Base-by-base conservation (phyloP, 1,140 invertebrate species). In the Radopholus similis region DNA sequence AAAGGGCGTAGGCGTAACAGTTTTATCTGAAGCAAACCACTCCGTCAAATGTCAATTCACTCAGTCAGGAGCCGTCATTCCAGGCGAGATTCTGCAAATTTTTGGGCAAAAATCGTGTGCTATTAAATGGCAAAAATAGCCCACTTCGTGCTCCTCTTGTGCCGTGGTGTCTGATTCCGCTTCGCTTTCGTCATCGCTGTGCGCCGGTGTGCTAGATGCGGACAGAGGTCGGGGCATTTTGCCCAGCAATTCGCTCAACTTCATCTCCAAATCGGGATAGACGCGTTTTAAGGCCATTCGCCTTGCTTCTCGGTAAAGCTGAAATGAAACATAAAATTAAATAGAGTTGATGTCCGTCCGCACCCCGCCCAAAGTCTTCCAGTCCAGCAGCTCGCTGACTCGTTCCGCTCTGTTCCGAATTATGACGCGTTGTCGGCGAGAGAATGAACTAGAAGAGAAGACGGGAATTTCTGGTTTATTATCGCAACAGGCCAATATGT, bases 361-460 rank as follows among this genome's bases (percentile, higher is more conserved):
- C 56, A 76, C 75, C 1, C 30, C 60, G 63, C 81, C 81, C 34
- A 98, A 87, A 84, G 93, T 97, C 85, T 92, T 89, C 96, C 96
- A 99, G 84, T 99, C 96, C 23, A 99, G 86, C 38, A 99, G 86
- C 84, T 99, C 96, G 76, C 93, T 95, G 0, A 99, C 85, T 59
- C 96, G 87, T 83, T 99, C 96, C 0, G 94, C 97, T 77, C 95
- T 87, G 83, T 99, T 99, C 77, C 96, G 87, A 82, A 97, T 93
- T 74, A 99, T 98, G 71, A 99, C 97, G 76, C 96, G 88, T 83
- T 99, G 96, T 54, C 96, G 86, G 58, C 96, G 86, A 77, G 90
- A 92, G 34, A 98, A 83, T 72, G 88, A 87, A n/a, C 89, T 88
- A 83, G 97, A 98, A 81, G 37, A n/a, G 13, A 2, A 18, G 93